Evolutionary conservation across 1,140 invertebrate species (phyloP).

Genomic region (Brachionus paranguensis): DNA sequence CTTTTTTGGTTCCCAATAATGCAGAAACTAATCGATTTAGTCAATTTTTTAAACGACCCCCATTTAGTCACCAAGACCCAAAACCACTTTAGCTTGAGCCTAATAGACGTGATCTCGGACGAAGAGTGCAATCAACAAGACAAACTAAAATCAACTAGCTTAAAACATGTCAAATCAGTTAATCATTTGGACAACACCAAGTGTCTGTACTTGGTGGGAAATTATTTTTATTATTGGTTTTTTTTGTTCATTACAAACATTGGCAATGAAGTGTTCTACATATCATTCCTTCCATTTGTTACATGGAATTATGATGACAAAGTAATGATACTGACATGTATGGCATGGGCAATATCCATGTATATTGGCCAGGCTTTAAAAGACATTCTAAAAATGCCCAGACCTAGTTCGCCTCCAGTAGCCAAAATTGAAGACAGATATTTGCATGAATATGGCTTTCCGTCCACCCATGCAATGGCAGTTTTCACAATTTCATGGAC

Average conservation of each 20-base stretch:
- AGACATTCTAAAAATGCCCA: constrained; percentile 75
- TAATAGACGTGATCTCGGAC: background rate
- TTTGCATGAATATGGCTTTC: constrained; percentile 89
- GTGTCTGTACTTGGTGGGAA: constrained; percentile 3
- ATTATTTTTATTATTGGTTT: constrained; percentile 27
- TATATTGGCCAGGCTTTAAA: constrained; percentile 68
- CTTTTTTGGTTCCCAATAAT: background rate
- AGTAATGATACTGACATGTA: constrained; percentile 60
- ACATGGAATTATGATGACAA: constrained; percentile 43
- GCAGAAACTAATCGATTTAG: background rate
- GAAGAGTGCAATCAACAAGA: background rate
- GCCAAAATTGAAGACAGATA: constrained; percentile 68
- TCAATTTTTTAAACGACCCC: constrained; percentile 10
- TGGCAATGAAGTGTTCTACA: constrained; percentile 39
- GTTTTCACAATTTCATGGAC: constrained; percentile 77
- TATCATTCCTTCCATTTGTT: constrained; percentile 27
- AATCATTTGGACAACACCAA: background rate
- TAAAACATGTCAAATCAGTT: constrained; percentile 14
- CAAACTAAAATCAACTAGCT: background rate
- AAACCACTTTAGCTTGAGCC: background rate
- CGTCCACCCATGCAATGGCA: constrained; percentile 86
- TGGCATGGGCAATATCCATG: constrained; percentile 79
- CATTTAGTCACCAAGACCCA: background rate
- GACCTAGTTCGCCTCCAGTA: constrained; percentile 73
- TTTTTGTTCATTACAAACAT: constrained; percentile 15